These are phyloP conservation scores for Selenia dentaria DNA, from an alignment of 2,888 invertebrate genomes.

Conservation along the genomic window DNA sequence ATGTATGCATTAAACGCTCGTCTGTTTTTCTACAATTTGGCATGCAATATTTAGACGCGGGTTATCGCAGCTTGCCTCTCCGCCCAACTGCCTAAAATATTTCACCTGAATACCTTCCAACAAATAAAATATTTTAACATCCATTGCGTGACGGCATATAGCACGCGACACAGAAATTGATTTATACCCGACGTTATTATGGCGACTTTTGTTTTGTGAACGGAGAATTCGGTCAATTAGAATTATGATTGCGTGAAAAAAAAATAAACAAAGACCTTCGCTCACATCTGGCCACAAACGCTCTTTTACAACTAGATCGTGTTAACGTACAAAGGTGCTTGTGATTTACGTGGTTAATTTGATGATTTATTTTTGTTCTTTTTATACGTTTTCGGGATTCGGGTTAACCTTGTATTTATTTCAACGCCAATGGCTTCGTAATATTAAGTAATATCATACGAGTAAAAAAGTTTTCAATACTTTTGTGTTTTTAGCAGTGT, in stretches of 20 bases:
- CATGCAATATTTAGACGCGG: slow-evolving; percentile 21
- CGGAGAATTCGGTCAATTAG: slow-evolving; percentile 49
- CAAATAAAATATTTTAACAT: slow-evolving; percentile 50
- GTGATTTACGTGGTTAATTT: slow-evolving; percentile 11
- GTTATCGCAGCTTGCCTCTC: slow-evolving; percentile 43
- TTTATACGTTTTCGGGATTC: neutral
- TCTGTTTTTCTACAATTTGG: slow-evolving; percentile 10
- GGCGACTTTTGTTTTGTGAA: slow-evolving; percentile 47
- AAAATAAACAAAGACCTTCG: slow-evolving; percentile 20
- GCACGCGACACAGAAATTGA: slow-evolving; percentile 65
- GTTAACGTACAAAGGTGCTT: slow-evolving; percentile 5
- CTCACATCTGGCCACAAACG: slow-evolving; percentile 5
- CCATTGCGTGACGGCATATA: slow-evolving; percentile 63
- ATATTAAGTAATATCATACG: too few species aligned
- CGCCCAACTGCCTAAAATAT: slow-evolving; percentile 41
- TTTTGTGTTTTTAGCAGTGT: too few species aligned
- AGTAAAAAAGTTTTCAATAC: too few species aligned
- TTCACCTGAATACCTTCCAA: slow-evolving; percentile 49
- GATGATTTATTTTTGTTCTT: slow-evolving; percentile 8
- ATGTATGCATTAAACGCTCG: slow-evolving; percentile 15
- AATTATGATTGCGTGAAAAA: slow-evolving; percentile 44
- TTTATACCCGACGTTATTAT: slow-evolving; percentile 55
- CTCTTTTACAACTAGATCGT: slow-evolving; percentile 12
- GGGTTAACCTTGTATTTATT: neutral
- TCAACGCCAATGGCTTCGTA: too few species aligned